Conservation (phyloP, 2,113 vertebrate species). For the Gadus macrocephalus region DNA sequence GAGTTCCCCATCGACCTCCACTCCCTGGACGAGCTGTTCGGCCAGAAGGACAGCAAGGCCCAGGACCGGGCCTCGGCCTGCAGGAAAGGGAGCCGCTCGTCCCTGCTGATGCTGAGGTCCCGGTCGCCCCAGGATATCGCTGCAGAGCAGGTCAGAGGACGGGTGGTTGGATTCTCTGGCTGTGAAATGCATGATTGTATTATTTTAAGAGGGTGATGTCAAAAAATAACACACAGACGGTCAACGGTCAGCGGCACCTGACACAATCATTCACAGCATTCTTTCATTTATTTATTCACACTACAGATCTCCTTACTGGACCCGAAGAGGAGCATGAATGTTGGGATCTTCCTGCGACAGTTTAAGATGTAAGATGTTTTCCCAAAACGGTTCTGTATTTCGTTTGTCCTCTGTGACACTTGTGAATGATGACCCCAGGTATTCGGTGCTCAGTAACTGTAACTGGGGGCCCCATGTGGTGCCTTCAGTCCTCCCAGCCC, state of each 20-base stretch:
- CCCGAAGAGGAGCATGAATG: conserved; percentile 79
- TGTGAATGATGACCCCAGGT: neutral
- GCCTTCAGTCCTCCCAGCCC: neutral
- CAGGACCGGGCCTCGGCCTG: conserved; percentile 38
- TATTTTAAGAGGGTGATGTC: neutral
- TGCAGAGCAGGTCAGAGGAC: conserved; percentile 61
- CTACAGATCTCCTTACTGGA: conserved; percentile 74
- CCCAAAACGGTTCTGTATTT: neutral
- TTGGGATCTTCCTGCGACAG: conserved; percentile 81
- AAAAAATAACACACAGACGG: neutral
- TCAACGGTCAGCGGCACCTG: too few relatives aligned
- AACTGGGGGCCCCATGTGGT: neutral
- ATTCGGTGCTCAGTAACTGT: neutral
- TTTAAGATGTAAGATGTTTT: conserved; percentile 75
- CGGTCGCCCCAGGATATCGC: conserved; percentile 60
- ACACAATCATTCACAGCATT: conserved; percentile 3
- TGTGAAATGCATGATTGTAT: neutral
- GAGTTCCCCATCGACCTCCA: conserved; percentile 73
- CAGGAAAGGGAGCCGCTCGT: conserved; percentile 50
- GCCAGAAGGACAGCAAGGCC: conserved; percentile 65
- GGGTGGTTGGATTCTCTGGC: neutral
- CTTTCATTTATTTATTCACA: conserved; percentile 14
- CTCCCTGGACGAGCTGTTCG: conserved; percentile 76
- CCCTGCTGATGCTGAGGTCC: conserved; percentile 32
- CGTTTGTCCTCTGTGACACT: neutral